A percentile compares a stretch with the other conserved stretches of the same genome.
phyloP scores from a whole-genome alignment of 2,888 invertebrate genomes.

The Orthosia incerta region DNA sequence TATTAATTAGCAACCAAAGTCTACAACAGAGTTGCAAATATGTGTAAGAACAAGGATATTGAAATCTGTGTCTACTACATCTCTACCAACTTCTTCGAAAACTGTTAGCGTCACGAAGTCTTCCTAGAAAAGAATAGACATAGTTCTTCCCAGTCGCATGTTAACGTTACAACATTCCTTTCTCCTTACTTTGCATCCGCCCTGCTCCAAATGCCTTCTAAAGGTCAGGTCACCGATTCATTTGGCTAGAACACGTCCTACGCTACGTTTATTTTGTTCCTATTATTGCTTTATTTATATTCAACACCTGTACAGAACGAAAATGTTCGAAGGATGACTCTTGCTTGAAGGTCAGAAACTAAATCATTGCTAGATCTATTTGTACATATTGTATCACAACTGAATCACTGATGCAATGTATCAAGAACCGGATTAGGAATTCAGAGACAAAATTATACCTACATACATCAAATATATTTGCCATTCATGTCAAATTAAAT shows the following conservation, averaged over 20 bases:
- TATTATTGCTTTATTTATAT: constrained; percentile 12
- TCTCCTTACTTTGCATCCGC: constrained; percentile 21
- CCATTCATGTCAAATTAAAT: neutral
- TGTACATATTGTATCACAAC: constrained; percentile 10
- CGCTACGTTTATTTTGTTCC: neutral
- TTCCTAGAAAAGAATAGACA: neutral
- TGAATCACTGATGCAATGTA: constrained; percentile 6
- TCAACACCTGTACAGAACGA: neutral
- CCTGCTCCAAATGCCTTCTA: constrained; percentile 39
- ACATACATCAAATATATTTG: neutral
- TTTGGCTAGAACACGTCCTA: constrained; percentile 16
- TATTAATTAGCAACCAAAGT: too few relatives aligned
- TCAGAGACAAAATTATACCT: neutral
- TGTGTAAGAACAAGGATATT: neutral
- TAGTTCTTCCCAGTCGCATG: constrained; percentile 7
- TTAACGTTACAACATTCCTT: constrained; percentile 32
- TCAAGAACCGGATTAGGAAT: constrained; percentile 1
- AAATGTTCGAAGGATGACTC: neutral
- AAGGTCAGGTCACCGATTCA: constrained; percentile 44
- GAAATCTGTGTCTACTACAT: neutral
- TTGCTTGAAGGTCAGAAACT: constrained; percentile 19
- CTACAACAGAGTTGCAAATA: neutral
- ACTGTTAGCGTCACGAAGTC: neutral
- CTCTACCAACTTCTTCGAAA: neutral
- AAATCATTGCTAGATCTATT: constrained; percentile 5